Conservation (phyloP, 37 sponge, comb jelly and placozoan species). For the Diacarnus erythraeanus region DNA sequence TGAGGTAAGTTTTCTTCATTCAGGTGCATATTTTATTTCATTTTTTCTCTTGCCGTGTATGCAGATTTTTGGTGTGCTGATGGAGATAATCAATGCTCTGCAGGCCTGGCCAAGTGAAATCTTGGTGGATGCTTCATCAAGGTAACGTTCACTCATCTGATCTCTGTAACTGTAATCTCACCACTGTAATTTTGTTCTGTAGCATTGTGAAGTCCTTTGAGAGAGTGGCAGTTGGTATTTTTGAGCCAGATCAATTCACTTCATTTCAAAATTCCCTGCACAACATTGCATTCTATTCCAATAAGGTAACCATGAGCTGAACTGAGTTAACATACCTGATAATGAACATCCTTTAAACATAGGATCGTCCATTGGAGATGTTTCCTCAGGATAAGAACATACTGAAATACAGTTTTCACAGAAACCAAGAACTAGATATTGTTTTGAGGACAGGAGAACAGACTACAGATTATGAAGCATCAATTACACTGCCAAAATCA, state of each 20-base stretch:
- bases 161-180: background rate
- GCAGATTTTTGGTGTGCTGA: conserved; percentile 13
- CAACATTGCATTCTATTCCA: background rate
- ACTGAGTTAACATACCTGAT: too few relatives aligned
- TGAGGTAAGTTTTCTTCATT: conserved; percentile 2
- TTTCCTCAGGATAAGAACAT: background rate
- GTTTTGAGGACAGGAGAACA: background rate
- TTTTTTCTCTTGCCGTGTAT: too few relatives aligned
- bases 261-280: background rate
- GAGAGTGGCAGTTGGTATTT: background rate
- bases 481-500: conserved; percentile 13
- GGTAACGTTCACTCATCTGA: too few relatives aligned
- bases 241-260: background rate
- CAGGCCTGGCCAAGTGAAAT: conserved; percentile 6
- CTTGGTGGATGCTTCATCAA: background rate
- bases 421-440: background rate
- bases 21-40: background rate
- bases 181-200: background rate
- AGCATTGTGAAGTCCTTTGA: conserved; percentile 14
- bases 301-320: background rate
- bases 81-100: conserved; percentile 10
- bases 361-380: background rate
- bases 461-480: background rate
- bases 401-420: background rate
- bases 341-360: too few relatives aligned